Base-by-base conservation (phyloP, 2,888 invertebrate genomes). In the Acronicta psi region DNA sequence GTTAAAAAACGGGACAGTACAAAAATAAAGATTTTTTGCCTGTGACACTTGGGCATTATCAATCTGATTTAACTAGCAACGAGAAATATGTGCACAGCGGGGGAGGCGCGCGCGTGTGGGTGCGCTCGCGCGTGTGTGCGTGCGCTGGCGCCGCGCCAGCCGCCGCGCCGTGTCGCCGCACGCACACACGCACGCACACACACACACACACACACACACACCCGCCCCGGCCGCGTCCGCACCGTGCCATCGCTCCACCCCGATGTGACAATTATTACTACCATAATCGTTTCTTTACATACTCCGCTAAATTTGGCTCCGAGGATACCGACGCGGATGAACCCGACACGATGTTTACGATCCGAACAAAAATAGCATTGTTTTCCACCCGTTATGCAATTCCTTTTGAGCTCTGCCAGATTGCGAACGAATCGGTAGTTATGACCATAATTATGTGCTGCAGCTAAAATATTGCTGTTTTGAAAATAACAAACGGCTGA, bases 1-100 rank as follows among this genome's bases (percentile, higher is more conserved):
- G 69, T 72, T 70, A 84, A 85, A 86, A 85, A 84, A 83, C 81
- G 80, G 80, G 73, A 72, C 77, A 77, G 75, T 72, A 81, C 84
- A 73, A 90, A 92, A 92, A 92, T 91, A 92, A 89, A 87, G 82
- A 80, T 86, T 83, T 34, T 78, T 81, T 81, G 82, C 78, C 78
- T 84, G 89, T 88, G 93, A 92, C 93, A 93, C 89, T 92, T 90
- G 88, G 89, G 87, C 86, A 90, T 91, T 91, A 92, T 92, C 91
- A 92, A 92, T 91, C 86, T 88, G 92, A 90, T 91, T 88, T 86
- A 92, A 92, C 91, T 88, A 84, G 89, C 85, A 83, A 81, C 86
- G 86, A 86, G 83, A 80, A 79, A 83, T 85, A 80, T 84, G 80
- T 73, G 83, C 63, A 72, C 78, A 51, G 70, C 52, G 69, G 63